Evolutionary conservation across 2,797 vertebrate genomes (phyloP).

Genomic region (Apodemus agrarius): DNA sequence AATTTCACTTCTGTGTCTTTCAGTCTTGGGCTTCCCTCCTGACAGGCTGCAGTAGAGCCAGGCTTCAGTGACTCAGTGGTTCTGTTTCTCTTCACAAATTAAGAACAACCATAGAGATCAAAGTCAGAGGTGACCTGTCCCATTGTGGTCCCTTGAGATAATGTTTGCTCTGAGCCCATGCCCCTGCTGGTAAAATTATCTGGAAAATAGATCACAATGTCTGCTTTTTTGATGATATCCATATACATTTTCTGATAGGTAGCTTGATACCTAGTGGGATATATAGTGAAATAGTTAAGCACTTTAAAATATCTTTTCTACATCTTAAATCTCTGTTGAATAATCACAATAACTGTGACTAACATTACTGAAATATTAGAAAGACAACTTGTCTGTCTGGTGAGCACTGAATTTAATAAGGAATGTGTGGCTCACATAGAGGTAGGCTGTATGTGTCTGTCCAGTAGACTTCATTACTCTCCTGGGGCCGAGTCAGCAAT

Average conservation of each 20-base stretch:
- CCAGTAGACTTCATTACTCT: neutral
- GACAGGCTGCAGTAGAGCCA: neutral
- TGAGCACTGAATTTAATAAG: conserved; percentile 13
- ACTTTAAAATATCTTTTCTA: neutral
- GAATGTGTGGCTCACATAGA: neutral
- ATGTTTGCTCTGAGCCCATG: neutral
- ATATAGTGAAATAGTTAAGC: neutral
- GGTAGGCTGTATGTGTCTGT: neutral
- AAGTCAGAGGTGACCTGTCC: neutral
- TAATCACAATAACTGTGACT: neutral
- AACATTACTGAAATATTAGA: neutral
- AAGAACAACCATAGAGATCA: neutral
- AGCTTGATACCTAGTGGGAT: neutral
- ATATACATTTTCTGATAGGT: neutral
- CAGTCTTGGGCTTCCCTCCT: neutral
- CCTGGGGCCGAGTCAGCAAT: neutral
- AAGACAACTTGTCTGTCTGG: conserved; percentile 5
- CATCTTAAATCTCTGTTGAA: neutral
- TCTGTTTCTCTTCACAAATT: neutral
- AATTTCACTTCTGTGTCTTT: neutral
- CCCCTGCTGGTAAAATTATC: neutral
- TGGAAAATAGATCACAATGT: neutral
- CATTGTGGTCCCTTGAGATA: neutral
- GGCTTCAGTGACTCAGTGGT: neutral
- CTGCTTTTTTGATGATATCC: neutral